These are phyloP conservation scores for Abscondita cerata DNA, from an alignment of 2,888 invertebrate genomes.

Conservation along the genomic window DNA sequence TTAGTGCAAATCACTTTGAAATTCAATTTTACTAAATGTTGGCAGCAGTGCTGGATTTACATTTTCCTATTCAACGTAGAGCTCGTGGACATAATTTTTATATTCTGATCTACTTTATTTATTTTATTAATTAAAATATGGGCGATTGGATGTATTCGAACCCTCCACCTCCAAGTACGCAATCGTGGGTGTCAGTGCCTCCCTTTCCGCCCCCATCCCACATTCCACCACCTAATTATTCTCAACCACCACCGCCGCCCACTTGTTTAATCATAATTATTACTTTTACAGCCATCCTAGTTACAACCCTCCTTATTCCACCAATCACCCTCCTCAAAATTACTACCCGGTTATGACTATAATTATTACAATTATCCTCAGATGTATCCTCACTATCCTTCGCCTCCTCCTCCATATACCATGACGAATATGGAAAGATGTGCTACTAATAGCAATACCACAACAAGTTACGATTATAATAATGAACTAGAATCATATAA, in stretches of 20 bases:
- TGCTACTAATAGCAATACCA: not conserved
- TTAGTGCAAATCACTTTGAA: no score
- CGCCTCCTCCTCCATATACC: not conserved
- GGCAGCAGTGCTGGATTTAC: no score
- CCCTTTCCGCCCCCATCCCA: not conserved
- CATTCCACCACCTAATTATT: constrained; percentile 10
- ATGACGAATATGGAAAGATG: not conserved
- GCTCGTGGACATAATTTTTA: no score
- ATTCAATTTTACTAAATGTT: no score
- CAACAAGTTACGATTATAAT: constrained; percentile 32
- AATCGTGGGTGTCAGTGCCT: not conserved
- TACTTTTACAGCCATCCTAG: not conserved
- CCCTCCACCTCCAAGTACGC: not conserved
- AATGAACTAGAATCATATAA: constrained; percentile 43
- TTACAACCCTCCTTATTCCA: constrained; percentile 3
- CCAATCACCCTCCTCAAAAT: not conserved
- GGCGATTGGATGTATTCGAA: constrained; percentile 3
- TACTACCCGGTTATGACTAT: constrained; percentile 6
- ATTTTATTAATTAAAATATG: not conserved
- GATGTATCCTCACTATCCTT: not conserved
- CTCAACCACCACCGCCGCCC: constrained; percentile 13
- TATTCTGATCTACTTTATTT: no score
- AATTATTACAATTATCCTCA: constrained; percentile 3
- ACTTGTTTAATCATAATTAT: constrained; percentile 6
- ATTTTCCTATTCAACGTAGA: not conserved